phyloP scores from a whole-genome alignment of 2,888 invertebrate species.

The Rapana venosa region DNA sequence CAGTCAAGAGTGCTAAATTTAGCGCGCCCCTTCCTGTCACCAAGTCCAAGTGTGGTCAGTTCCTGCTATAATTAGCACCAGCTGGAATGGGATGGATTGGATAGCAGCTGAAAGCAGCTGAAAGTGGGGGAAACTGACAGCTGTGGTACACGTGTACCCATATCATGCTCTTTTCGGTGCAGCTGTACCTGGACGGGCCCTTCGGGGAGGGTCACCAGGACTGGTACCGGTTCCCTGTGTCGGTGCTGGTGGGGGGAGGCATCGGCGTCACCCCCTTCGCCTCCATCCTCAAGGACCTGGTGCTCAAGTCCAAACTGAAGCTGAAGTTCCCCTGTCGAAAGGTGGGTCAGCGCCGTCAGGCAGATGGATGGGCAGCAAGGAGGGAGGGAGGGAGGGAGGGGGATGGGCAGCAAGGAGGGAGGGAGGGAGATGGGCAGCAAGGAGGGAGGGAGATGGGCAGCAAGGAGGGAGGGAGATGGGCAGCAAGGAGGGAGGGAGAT shows the following conservation, averaged over 20 bases:
- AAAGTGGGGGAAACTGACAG: too few species aligned
- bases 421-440: neutral
- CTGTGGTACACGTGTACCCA: too few species aligned
- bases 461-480: too few species aligned
- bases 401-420: neutral
- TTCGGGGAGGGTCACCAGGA: slow-evolving; percentile 84
- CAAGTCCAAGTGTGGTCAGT: too few species aligned
- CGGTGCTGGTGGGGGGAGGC: slow-evolving; percentile 84
- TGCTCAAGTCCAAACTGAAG: slow-evolving; percentile 73
- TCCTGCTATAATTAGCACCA: too few species aligned
- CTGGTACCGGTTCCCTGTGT: slow-evolving; percentile 83
- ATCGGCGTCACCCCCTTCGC: slow-evolving; percentile 85
- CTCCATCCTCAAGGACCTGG: slow-evolving; percentile 83
- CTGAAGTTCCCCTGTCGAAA: slow-evolving; percentile 75
- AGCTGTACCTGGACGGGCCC: slow-evolving; percentile 83
- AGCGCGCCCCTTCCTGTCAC: too few species aligned
- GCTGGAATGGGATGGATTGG: too few species aligned
- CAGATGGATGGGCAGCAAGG: too few species aligned
- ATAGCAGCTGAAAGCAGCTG: too few species aligned
- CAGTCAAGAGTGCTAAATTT: too few species aligned
- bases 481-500: too few species aligned
- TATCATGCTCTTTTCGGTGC: neutral
- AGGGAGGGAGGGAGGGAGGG: neutral
- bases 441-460: too few species aligned
- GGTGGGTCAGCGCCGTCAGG: slow-evolving; percentile 51